Base-by-base conservation (phyloP, 2,113 vertebrate species). In the Trogon surrucura region DNA sequence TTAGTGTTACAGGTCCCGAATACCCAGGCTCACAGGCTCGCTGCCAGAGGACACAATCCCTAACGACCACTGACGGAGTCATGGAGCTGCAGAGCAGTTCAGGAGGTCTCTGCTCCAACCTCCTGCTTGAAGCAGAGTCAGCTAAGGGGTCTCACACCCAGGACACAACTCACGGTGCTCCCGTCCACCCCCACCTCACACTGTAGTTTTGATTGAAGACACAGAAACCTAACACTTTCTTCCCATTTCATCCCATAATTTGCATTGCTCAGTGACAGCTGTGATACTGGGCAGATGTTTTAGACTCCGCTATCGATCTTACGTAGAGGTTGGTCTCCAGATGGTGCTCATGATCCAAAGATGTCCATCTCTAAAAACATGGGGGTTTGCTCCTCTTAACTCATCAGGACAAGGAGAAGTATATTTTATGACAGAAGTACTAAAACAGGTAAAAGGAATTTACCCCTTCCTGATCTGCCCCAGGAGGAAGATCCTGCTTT, bases 401-500 rank as follows among this genome's bases (percentile, higher is more conserved):
- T 21, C 45, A 4, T 6, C 65, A 19, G 65, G 11, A 4, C 23
- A 5, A 29, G 9, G 6, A 50, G 54, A 8, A 21, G 36, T 12
- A 18, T 1, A 4, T 80, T 64, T 47, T 10, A 8, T 6, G 1
- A 21, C 67, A 54, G 5, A 16, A 60, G 17, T 11, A 16, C 25
- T 44, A 5, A 10, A 45, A 16, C 0, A 15, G 5, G 12, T 1
- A 1, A 9, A 64, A 29, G 8, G 32, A 34, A 34, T 13, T 34
- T 15, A 53, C 20, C 26, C 2, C 6, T 38, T 19, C 10, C 6
- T 3, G 3, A 0, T 17, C 23, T 27, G 38, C n/a, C 11, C 8
- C 0, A 0, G 11, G 44, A 29, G 13, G 18, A 60, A 38, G 56
- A 17, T 22, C 21, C 7, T n/a, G 0, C 18, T n/a, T 3, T 47